A percentile compares a stretch with the other conserved stretches of the same genome.
Conservation (phyloP, 2,888 invertebrate species). For the Galeruca laticollis region DNA sequence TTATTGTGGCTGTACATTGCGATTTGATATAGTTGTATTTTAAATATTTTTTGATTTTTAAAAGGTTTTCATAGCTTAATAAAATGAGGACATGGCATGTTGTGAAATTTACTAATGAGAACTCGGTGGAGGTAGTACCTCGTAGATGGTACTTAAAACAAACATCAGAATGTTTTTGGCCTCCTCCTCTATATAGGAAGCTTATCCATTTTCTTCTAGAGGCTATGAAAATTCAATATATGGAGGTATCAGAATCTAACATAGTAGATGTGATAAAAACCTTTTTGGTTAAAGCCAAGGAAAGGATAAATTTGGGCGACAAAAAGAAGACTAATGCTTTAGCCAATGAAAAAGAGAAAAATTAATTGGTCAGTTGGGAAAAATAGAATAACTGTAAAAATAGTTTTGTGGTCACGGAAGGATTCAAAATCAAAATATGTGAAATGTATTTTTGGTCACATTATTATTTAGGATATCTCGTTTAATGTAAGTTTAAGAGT, state of each 20-base stretch:
- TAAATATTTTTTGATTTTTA: conserved; percentile 20
- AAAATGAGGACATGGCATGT: conserved; percentile 21
- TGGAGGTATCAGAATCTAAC: too few species aligned
- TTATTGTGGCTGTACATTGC: background rate
- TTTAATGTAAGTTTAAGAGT: too few species aligned
- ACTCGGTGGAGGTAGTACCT: conserved; percentile 29
- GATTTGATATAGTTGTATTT: conserved; percentile 12
- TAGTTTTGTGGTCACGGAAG: too few species aligned
- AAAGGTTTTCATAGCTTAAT: conserved; percentile 13
- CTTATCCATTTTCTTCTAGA: background rate
- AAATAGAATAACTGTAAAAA: too few species aligned
- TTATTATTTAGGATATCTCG: too few species aligned
- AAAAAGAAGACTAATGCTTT: background rate
- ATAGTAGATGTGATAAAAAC: too few species aligned
- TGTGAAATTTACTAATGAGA: conserved; percentile 15
- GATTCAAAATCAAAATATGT: too few species aligned
- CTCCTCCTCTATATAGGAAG: conserved; percentile 12
- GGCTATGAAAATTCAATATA: conserved; percentile 4
- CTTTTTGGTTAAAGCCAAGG: too few species aligned
- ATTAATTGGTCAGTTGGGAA: too few species aligned
- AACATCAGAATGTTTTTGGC: conserved; percentile 32
- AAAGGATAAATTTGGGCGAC: too few species aligned
- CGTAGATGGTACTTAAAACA: conserved; percentile 21
- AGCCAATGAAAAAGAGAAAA: background rate
- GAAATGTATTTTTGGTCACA: too few species aligned